These are phyloP conservation scores for Varanus komodoensis DNA, from an alignment of 2,113 vertebrate genomes.

Conservation along the genomic window DNA sequence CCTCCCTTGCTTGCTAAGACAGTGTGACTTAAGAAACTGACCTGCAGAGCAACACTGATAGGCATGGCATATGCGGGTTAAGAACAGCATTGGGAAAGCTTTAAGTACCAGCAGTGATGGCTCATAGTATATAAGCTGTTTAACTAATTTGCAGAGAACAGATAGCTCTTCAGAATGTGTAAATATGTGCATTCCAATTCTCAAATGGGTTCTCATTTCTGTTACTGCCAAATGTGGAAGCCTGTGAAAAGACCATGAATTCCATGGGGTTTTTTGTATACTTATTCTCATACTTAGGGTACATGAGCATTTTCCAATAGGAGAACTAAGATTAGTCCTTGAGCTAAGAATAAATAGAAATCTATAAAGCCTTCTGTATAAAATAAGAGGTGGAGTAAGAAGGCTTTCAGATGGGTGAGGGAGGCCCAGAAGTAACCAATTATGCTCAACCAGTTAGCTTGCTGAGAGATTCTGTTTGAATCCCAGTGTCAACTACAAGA, in stretches of 20 bases:
- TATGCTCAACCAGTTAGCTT: not conserved
- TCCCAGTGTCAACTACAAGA: not conserved
- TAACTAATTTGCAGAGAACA: not conserved
- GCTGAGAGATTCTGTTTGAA: not conserved
- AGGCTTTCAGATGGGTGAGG: not conserved
- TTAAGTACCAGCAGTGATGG: not conserved
- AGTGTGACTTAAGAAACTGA: not conserved
- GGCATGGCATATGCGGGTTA: not conserved
- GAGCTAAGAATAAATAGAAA: not conserved
- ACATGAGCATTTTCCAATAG: not conserved
- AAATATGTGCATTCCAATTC: not conserved
- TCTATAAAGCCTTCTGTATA: not conserved
- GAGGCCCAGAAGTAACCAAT: not conserved
- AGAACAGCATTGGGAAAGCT: not conserved
- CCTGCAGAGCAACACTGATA: not conserved
- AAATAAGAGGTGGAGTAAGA: slow-evolving; percentile 11
- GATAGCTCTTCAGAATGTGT: not conserved
- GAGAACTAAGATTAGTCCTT: not conserved
- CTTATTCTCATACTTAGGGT: not conserved
- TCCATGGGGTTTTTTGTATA: not conserved
- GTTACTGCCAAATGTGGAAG: not conserved
- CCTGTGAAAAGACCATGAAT: not conserved
- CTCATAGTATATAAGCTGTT: not conserved
- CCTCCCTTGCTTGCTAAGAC: not conserved
- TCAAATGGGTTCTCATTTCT: no score